Conservation (phyloP, 2,113 vertebrate genomes). For the Oncorhynchus gorbuscha region DNA sequence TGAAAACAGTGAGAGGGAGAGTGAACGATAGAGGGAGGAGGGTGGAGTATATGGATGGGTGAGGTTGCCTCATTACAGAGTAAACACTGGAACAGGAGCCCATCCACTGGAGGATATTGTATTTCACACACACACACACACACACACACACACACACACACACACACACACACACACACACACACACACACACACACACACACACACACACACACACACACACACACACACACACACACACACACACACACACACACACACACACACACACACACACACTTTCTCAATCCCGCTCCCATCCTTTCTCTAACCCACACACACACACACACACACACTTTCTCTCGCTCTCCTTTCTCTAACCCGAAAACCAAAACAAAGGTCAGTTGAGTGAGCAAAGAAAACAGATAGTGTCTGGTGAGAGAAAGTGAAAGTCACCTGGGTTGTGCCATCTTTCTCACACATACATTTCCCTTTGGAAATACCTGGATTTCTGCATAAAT, state of each 20-base stretch:
- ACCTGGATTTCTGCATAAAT: too few species aligned
- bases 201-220: constrained; percentile 1
- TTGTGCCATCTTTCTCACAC: not conserved
- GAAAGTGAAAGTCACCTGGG: not conserved
- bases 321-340: constrained; percentile 7
- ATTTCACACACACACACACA: constrained; percentile 11
- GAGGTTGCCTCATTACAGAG: not conserved
- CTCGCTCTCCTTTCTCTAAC: too few species aligned
- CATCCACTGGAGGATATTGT: not conserved
- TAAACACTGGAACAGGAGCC: not conserved
- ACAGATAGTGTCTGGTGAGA: constrained; percentile 16
- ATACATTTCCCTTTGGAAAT: not conserved
- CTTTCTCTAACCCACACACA: constrained; percentile 11
- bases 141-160: constrained; percentile 18
- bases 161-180: constrained; percentile 15
- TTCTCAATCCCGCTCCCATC: too few species aligned
- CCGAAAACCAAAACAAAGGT: not conserved
- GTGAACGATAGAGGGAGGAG: not conserved
- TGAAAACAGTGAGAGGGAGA: not conserved
- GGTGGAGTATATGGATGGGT: not conserved
- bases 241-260: constrained; percentile 19
- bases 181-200: constrained; percentile 17
- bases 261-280: constrained; percentile 13
- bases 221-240: constrained; percentile 19
- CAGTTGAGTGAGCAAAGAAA: constrained; percentile 13